Evolutionary conservation across 2,888 invertebrate genomes (phyloP), one percentile per base, ranked within the genome.

Genomic region (Lasioglossum calceatum): DNA sequence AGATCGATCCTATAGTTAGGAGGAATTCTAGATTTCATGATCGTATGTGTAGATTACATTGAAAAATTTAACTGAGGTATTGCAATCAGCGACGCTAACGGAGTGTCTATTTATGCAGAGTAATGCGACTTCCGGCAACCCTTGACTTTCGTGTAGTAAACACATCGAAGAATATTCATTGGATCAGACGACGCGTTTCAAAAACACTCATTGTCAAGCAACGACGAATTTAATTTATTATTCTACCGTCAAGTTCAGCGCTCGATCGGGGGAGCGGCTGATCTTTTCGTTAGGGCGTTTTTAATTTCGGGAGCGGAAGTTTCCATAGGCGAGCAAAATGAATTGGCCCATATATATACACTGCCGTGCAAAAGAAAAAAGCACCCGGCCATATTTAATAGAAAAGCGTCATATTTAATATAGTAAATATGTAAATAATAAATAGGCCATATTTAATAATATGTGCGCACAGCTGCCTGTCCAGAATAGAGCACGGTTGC

Each of bases 71-170:
- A 44, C 36, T 1, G 5, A 23, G 47, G 42, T 8, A 58, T 44
- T 54, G 44, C 36, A 67, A 72, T 77, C 67, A 16, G 54, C 32
- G 19, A 19, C 10, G 77, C 2, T 79, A 86, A 81, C n/a, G 12
- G 44, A 36, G 5, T 14, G 82, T 85, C 70, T 84, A 87, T 85
- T 86, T 80, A 86, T 80, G 84, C 27, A 86, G 67, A 93, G 86
- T 88, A 87, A 94, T 92, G 91, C 93, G 91, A 92, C 91, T 93
- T 87, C 85, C 87, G 85, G 85, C 74, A 75, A 82, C 82, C 85
- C 47, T 85, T 87, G 85, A 85, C 87, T 82, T 79, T 71, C 44
- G 12, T 44, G 0, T 44, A 67, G 23, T 73, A 70, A 54, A 47
- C 71, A 64, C 4, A 42, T 14, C 16, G n/a, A 77, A 16, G 89